Evolutionary conservation across 1,140 invertebrate species (phyloP), one percentile per base, ranked within the genome.

Genomic region (Maconellicoccus hirsutus): DNA sequence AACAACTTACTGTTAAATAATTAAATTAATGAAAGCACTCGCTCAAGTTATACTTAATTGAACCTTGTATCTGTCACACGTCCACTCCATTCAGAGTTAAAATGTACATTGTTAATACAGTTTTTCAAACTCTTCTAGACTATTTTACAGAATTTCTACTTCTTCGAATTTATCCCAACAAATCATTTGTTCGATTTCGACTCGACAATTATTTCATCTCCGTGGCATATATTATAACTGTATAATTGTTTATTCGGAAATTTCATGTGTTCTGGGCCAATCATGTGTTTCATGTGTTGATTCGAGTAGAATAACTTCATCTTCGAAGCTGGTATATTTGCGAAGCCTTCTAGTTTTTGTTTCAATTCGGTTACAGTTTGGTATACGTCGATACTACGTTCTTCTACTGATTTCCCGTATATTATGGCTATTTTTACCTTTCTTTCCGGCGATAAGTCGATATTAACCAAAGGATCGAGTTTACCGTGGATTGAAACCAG

Each of bases 141-240:
- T 66, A 66, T 25, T 23, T 26, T 25, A 66, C 21, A 66, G 25
- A 66, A n/a, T n/a, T 25, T 66, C 21, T 25, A 52, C 42, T 4
- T 14, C 16, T 16, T 52, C 12, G n/a, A 6, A 52, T 16, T 6
- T 16, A 52, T 52, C 3, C 42, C 6, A 52, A 3, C 2, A 4
- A 4, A 4, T 26, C 16, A 66, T 26, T 66, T 66, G 61, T 66
- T 66, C 10, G 72, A 70, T 73, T 78, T 79, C 26, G 75, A 76
- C 77, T 93, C 90, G 70, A 96, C 88, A 71, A 94, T 90, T 75
- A 96, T 93, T 79, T 95, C 91, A 81, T 95, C 92, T 1, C 92
- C 92, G 75, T 90, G 91, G 73, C 86, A 83, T 71, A 96, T 90
- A 79, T 94, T 94, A 79, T 94, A 95, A 71, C 91, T 91, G 78